These are phyloP conservation scores for Globia sparganii DNA, from an alignment of 2,888 invertebrate genomes.

Conservation along the genomic window DNA sequence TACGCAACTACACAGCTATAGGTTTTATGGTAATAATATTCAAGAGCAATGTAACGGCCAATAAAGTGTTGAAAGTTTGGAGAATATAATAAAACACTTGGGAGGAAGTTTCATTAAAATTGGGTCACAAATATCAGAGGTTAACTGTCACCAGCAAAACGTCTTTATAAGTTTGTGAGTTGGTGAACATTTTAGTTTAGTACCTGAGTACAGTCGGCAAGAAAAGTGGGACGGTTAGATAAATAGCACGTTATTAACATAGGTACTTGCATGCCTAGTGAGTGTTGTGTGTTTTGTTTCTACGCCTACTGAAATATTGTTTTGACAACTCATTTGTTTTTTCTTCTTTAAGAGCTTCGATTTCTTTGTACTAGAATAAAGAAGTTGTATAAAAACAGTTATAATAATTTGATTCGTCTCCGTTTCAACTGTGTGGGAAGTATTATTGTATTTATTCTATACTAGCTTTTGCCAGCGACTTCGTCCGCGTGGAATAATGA, in stretches of 20 bases:
- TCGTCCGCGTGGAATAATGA: no score
- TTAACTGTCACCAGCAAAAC: constrained; percentile 63
- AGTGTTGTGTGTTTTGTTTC: constrained; percentile 9
- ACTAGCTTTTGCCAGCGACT: no score
- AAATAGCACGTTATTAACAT: constrained; percentile 37
- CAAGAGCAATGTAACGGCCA: constrained; percentile 42
- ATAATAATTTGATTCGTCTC: not conserved
- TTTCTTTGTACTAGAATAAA: not conserved
- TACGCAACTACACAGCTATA: constrained; percentile 33
- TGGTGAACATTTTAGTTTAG: constrained; percentile 50
- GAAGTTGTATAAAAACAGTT: not conserved
- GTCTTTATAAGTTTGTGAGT: constrained; percentile 59
- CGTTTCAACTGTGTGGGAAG: not conserved
- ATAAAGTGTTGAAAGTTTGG: constrained; percentile 61
- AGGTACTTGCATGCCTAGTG: not conserved
- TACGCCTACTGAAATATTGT: not conserved
- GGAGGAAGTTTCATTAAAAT: constrained; percentile 60
- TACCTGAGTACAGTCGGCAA: constrained; percentile 43
- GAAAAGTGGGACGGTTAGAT: constrained; percentile 28
- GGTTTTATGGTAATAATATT: constrained; percentile 56
- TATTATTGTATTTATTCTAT: not conserved
- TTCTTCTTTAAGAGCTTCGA: not conserved
- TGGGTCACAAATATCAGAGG: constrained; percentile 65
- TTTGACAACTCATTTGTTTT: not conserved
- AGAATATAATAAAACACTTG: constrained; percentile 64